Conservation (phyloP, 2,888 invertebrate species). For the Drosophila histrio region DNA sequence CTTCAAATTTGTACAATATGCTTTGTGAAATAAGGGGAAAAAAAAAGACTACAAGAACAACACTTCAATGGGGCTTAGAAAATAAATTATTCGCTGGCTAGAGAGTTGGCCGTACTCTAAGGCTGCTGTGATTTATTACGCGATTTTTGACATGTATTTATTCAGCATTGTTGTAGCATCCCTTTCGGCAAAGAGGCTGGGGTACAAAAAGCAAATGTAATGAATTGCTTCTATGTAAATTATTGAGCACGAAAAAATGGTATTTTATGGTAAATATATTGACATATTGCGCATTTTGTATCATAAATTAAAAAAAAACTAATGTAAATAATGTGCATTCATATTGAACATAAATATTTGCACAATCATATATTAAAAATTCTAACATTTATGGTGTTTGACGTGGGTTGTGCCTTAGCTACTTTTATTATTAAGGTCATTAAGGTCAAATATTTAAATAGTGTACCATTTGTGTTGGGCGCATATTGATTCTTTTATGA, state of each 20-base stretch:
- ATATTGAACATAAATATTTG: conserved; percentile 3
- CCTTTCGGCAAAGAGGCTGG: not conserved
- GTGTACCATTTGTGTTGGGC: not conserved
- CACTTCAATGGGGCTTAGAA: conserved; percentile 53
- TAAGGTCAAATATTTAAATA: not conserved
- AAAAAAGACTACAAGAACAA: conserved; percentile 22
- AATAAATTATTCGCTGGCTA: conserved; percentile 62
- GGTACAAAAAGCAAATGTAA: conserved; percentile 20
- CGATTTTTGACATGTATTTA: conserved; percentile 69
- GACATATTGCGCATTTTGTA: conserved; percentile 7
- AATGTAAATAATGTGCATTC: not conserved
- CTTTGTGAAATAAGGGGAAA: conserved; percentile 10
- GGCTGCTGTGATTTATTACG: conserved; percentile 66
- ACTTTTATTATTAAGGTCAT: not conserved
- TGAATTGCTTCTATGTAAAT: conserved; percentile 44
- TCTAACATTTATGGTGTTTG: not conserved
- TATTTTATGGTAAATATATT: conserved; percentile 19
- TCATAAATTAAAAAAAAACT: conserved; percentile 29
- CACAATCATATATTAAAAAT: not conserved
- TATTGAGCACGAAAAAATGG: conserved; percentile 13
- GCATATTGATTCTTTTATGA: not conserved
- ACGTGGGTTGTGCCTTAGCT: not conserved
- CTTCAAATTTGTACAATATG: conserved; percentile 72
- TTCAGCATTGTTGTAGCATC: conserved; percentile 25
- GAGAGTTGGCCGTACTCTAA: conserved; percentile 21